Evolutionary conservation across 1,140 invertebrate genomes (phyloP), one percentile per base, ranked within the genome.

Genomic region (Piezodorus guildinii): DNA sequence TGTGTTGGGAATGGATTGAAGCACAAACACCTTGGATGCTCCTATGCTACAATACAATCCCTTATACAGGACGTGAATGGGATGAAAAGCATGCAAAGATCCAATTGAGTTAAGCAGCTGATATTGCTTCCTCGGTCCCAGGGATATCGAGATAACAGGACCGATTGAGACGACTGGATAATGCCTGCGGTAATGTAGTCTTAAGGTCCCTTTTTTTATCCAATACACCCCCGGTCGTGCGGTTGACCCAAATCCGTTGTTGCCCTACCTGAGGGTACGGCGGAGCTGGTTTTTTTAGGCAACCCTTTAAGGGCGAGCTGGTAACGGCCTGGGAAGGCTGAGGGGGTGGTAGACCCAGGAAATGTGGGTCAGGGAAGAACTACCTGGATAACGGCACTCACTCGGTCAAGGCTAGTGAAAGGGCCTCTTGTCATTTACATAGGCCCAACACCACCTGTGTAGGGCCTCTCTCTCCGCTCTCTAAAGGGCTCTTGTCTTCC

Each of bases 391-490:
- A 56, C 52, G 52, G 52, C 15, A 56, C 52, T 25, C 17, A 25
- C 52, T 56, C 17, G 52, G 52, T 56, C 52, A 56, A 56, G 52
- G 52, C 21, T 56, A 23, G 52, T 56, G 52, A 56, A 56, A 56
- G 52, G 19, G 17, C 15, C n/a, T 49, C 46, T n/a, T n/a, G 5
- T 49, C 52, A 56, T 56, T 56, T 56, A 56, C 52, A 56, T 56
- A 56, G 52, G 52, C 21, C 52, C 23, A 4, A 9, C 23, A 16
- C 23, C 52, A 9, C 15, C 10, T 19, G 19, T 21, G 19, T 6
- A 17, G n/a, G 46, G n/a, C 9, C 46, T 49, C 46, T 21, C 16
- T 21, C 46, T 19, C 46, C 46, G 3, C 46, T 49, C 1, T 49
- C 46, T 49, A 21, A 52, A 52, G n/a, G 19, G 23, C 17, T 23